These are phyloP conservation scores for Gobionotothen gibberifrons DNA, from an alignment of 2,797 vertebrate species.

Conservation along the genomic window DNA sequence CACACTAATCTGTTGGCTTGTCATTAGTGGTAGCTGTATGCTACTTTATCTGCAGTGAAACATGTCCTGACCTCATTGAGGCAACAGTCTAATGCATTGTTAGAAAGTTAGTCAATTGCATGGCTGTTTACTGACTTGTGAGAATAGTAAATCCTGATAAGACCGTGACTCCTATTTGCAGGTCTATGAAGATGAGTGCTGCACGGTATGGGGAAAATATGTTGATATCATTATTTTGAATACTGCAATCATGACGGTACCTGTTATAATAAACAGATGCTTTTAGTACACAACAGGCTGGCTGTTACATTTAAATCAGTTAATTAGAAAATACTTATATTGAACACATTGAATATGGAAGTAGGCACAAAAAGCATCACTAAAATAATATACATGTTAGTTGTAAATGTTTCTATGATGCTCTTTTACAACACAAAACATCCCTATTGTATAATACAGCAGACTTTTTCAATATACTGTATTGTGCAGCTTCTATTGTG, in stretches of 20 bases:
- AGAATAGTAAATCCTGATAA: not conserved
- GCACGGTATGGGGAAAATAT: no score
- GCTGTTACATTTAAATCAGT: no score
- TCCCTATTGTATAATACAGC: not conserved
- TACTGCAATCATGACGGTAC: no score
- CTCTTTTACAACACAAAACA: not conserved
- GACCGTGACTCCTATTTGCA: not conserved
- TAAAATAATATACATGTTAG: no score
- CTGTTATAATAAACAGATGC: no score
- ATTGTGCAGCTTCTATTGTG: not conserved
- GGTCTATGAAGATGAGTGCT: not conserved
- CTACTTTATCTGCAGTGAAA: not conserved
- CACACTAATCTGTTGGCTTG: constrained; percentile 24
- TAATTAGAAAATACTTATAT: no score
- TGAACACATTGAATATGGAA: no score
- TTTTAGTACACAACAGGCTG: no score
- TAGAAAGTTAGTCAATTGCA: not conserved
- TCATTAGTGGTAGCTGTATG: constrained; percentile 13
- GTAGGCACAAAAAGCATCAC: no score
- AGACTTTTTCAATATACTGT: not conserved
- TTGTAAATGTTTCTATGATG: not conserved
- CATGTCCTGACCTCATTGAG: constrained; percentile 5
- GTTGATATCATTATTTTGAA: no score
- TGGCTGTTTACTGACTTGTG: not conserved
- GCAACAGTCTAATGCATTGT: not conserved